phyloP scores from a whole-genome alignment of 2,888 invertebrate species.

The Drosophila subquinaria region DNA sequence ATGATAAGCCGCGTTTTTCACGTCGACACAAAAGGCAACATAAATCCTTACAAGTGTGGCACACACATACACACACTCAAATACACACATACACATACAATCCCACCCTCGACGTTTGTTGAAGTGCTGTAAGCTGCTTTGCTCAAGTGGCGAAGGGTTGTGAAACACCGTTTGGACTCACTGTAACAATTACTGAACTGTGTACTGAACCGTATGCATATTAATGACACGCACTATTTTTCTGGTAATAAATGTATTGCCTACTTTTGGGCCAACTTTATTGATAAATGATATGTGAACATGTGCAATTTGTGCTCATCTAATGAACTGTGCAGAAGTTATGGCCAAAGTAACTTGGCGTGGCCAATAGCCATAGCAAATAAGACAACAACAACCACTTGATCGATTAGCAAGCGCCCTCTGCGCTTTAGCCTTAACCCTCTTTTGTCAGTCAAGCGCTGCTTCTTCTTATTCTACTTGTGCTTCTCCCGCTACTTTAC shows the following conservation, averaged over 20 bases:
- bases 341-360: slow-evolving; percentile 33
- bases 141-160: slow-evolving; percentile 72
- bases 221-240: slow-evolving; percentile 41
- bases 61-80: slow-evolving; percentile 3
- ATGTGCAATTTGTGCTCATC: slow-evolving; percentile 36
- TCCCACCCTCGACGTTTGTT: slow-evolving; percentile 26
- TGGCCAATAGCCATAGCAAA: slow-evolving; percentile 8
- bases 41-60: slow-evolving; percentile 72
- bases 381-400: slow-evolving; percentile 38
- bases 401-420: slow-evolving; percentile 64
- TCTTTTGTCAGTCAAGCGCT: slow-evolving; percentile 53
- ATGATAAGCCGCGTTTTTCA: slow-evolving; percentile 65
- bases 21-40: slow-evolving; percentile 57
- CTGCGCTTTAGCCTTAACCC: slow-evolving; percentile 69
- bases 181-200: slow-evolving; percentile 19
- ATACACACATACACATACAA: too few species aligned
- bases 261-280: slow-evolving; percentile 55
- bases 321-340: slow-evolving; percentile 64
- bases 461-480: slow-evolving; percentile 1
- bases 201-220: slow-evolving; percentile 47
- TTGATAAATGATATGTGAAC: slow-evolving; percentile 56
- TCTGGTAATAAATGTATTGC: slow-evolving; percentile 34
- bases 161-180: slow-evolving; percentile 15
- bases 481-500: slow-evolving; percentile 16
- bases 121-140: slow-evolving; percentile 80